phyloP scores from a whole-genome alignment of 1,140 invertebrate species.

The Helicoverpa armigera region DNA sequence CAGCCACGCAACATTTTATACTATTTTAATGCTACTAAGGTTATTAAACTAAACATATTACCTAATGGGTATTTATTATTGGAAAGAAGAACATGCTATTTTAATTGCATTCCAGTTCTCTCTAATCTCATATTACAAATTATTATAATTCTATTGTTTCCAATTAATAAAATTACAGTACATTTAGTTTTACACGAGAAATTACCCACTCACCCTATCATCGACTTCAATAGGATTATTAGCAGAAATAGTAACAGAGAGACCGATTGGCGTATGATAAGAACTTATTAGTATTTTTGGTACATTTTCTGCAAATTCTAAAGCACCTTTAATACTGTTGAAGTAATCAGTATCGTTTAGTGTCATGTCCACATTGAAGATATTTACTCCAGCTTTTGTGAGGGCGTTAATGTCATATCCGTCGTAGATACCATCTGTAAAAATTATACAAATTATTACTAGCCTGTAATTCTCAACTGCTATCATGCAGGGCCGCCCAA shows the following conservation, averaged over 20 bases:
- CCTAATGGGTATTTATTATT: too few species aligned
- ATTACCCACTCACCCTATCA: constrained; percentile 32
- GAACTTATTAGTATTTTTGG: neutral
- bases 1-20: too few species aligned
- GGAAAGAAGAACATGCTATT: too few species aligned
- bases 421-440: constrained; percentile 3
- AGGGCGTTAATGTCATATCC: constrained; percentile 33
- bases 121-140: too few species aligned
- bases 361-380: constrained; percentile 56
- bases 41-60: too few species aligned
- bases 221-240: constrained; percentile 28
- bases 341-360: constrained; percentile 38
- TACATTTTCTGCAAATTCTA: neutral
- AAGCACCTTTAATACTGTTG: constrained; percentile 13
- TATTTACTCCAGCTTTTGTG: constrained; percentile 49
- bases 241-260: constrained; percentile 52
- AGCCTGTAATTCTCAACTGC: too few species aligned
- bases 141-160: too few species aligned
- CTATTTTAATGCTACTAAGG: too few species aligned
- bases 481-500: too few species aligned
- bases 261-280: constrained; percentile 47
- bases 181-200: neutral
- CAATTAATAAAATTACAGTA: neutral
- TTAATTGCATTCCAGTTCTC: too few species aligned
- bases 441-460: neutral